A percentile compares a stretch with the other conserved stretches of the same genome.
Conservation (phyloP, 2,113 vertebrate species). For the Rhea americana region DNA sequence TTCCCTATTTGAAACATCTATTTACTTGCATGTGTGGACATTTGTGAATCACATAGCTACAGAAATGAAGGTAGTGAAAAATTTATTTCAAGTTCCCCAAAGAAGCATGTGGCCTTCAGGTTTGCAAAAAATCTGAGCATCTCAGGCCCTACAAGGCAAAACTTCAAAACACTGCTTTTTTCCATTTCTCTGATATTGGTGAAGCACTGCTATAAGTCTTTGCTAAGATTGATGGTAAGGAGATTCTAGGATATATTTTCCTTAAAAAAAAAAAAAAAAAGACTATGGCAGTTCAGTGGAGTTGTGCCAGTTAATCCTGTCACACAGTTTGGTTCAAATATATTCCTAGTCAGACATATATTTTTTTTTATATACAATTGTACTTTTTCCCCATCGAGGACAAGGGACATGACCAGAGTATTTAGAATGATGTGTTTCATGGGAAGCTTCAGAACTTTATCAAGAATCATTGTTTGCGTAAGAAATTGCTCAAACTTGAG, state of each 20-base stretch:
- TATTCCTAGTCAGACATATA: neutral
- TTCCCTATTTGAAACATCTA: neutral
- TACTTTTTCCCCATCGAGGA: conserved; percentile 1
- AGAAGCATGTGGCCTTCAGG: neutral
- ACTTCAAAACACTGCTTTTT: neutral
- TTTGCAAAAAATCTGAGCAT: neutral
- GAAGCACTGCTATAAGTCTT: neutral
- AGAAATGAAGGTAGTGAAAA: neutral
- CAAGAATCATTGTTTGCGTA: neutral
- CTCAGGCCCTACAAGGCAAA: neutral
- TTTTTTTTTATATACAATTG: neutral
- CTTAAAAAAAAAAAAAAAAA: neutral
- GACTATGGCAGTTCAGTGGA: neutral
- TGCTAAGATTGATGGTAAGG: neutral
- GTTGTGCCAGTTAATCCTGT: neutral
- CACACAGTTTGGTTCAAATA: neutral
- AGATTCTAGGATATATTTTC: neutral
- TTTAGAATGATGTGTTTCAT: neutral
- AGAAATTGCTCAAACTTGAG: neutral
- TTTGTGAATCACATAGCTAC: neutral
- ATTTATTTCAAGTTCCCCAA: neutral
- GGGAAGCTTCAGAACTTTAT: conserved; percentile 3
- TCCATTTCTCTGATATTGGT: neutral
- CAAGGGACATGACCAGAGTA: neutral
- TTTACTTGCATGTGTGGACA: rapidly evolving